Percentiles rank a stretch among this genome's conserved stretches.
phyloP scores from a whole-genome alignment of 2,888 invertebrate genomes.

The Pollenia labialis region DNA sequence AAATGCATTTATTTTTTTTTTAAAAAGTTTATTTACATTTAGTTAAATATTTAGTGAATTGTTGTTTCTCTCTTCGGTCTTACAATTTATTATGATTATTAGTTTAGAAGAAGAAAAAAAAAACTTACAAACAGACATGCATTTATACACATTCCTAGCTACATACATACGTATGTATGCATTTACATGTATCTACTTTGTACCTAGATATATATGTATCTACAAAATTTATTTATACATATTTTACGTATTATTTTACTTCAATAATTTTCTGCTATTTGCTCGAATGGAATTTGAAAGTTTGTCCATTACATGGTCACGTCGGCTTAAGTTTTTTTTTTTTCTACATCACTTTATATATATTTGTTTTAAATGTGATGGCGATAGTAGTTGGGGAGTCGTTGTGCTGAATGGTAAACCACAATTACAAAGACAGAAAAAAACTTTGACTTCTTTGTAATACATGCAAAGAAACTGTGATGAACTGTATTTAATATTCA shows the following conservation, averaged over 20 bases:
- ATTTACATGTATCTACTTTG: slow-evolving; percentile 2
- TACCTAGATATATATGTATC: slow-evolving; percentile 9
- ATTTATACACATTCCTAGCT: neutral
- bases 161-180: neutral
- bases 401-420: slow-evolving; percentile 38
- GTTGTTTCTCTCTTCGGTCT: slow-evolving; percentile 24
- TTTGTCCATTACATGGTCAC: slow-evolving; percentile 72
- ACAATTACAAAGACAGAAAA: slow-evolving; percentile 22
- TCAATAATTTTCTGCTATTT: slow-evolving; percentile 73
- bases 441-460: slow-evolving; percentile 54
- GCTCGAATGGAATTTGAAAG: slow-evolving; percentile 73
- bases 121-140: slow-evolving; percentile 13
- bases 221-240: slow-evolving; percentile 24
- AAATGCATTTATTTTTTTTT: slow-evolving; percentile 33
- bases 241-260: slow-evolving; percentile 60
- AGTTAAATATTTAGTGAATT: slow-evolving; percentile 25
- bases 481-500: slow-evolving; percentile 41
- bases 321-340: slow-evolving; percentile 59
- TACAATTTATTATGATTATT: slow-evolving; percentile 58
- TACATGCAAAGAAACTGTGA: slow-evolving; percentile 23
- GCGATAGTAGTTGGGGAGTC: slow-evolving; percentile 56
- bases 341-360: slow-evolving; percentile 35
- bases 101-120: slow-evolving; percentile 34
- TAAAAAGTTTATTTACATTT: slow-evolving; percentile 25
- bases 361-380: slow-evolving; percentile 20